These are phyloP conservation scores for Pogonus chalceus DNA, from an alignment of 1,140 invertebrate species.

Conservation along the genomic window DNA sequence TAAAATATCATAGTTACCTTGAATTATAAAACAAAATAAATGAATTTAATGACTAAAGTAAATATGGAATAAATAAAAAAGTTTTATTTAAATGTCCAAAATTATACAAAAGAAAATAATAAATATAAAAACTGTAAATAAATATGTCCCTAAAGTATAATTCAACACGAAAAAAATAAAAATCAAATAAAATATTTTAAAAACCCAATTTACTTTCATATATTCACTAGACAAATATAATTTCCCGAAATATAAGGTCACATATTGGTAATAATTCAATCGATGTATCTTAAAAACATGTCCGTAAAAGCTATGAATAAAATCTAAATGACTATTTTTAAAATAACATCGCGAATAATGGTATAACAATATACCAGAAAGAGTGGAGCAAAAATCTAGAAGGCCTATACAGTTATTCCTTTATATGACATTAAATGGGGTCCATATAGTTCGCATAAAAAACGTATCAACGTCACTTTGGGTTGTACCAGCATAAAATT, in stretches of 20 bases:
- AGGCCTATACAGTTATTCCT: not conserved
- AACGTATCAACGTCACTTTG: not conserved
- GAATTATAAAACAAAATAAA: no score
- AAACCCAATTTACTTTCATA: not conserved
- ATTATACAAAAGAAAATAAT: no score
- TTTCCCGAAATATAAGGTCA: not conserved
- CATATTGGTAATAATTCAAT: not conserved
- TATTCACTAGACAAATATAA: no score
- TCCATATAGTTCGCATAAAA: not conserved
- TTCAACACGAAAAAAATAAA: no score
- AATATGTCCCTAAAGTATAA: no score
- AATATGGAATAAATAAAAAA: no score
- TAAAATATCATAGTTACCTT: no score
- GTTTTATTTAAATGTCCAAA: no score
- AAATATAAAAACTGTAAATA: no score
- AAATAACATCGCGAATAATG: not conserved
- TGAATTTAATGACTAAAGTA: no score
- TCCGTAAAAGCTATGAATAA: not conserved
- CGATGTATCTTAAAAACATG: not conserved
- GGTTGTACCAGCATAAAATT: not conserved
- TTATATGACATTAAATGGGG: not conserved
- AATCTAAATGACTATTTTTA: not conserved
- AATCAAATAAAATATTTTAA: not conserved
- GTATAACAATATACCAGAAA: not conserved
- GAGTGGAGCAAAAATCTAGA: not conserved